Evolutionary conservation across 2,888 invertebrate species (phyloP), one percentile per base, ranked within the genome.

Genomic region (Ennomos fuscantarius): DNA sequence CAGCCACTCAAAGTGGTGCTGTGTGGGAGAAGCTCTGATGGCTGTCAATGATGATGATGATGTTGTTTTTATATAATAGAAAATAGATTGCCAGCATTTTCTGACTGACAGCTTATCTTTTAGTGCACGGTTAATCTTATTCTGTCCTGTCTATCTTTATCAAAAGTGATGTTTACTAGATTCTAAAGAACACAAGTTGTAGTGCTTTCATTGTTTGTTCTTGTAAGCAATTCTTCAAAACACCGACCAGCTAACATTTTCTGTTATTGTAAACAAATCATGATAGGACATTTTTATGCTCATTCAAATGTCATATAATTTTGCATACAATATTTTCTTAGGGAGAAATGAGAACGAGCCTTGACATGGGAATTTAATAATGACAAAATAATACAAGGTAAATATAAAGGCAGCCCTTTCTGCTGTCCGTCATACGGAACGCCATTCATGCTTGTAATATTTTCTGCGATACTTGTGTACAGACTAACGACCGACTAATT

Each of bases 351-450:
- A 88, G 84, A 90, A 87, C 85, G 75, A 72, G 80, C 73, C 81
- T 81, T 90, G 92, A 92, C 92, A 89, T 84, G 78, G 82, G 92
- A 92, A 92, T 92, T 92, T 92, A 92, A 92, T 92, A 91, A 92
- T 92, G 91, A 92, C 92, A 92, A 92, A 92, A 92, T 92, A 92
- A 92, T 92, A 90, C 91, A 87, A 88, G 88, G 84, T 82, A 87
- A 87, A 82, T 87, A 84, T 88, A 89, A 89, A 87, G 85, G 86
- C 84, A 82, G 81, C 80, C 91, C 92, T 92, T 92, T 92, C 86
- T 90, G 87, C 91, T 92, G 92, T 92, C 92, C 84, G 81, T 92
- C 92, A 92, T 91, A 89, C 80, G 84, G 87, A 80, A 74, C 80
- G 84, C 90, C 88, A 89, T 90, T 87, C 88, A 88, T 87, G 86